These are phyloP conservation scores for Muntiacus reevesi DNA, from an alignment of 2,113 vertebrate species.

Conservation along the genomic window DNA sequence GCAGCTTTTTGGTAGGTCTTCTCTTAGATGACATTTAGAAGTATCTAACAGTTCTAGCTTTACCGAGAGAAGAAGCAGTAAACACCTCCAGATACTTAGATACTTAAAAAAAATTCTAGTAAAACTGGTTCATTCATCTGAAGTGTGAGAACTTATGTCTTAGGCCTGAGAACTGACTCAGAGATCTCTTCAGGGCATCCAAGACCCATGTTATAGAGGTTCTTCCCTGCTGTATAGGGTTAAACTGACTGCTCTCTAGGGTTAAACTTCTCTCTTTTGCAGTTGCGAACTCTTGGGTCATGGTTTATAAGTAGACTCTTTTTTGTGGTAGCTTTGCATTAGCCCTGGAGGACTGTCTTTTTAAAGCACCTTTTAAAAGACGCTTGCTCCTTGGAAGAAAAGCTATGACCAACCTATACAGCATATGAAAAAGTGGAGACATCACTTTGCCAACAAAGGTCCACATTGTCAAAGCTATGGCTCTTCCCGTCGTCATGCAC, in stretches of 20 bases:
- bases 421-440: background rate
- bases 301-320: background rate
- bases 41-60: background rate
- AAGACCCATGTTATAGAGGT: background rate
- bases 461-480: background rate
- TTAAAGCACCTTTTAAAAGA: background rate
- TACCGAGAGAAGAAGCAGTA: background rate
- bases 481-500: background rate
- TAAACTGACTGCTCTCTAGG: background rate
- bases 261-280: background rate
- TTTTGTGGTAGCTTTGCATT: background rate
- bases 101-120: background rate
- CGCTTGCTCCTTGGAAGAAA: background rate
- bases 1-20: background rate
- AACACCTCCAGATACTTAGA: background rate
- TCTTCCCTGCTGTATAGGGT: background rate
- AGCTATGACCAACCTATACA: background rate
- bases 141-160: background rate
- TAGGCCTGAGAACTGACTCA: background rate
- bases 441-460: background rate
- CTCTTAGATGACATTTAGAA: background rate
- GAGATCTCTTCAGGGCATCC: background rate
- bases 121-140: background rate
- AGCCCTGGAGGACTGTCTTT: slow-evolving; percentile 9
- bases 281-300: background rate